A percentile compares a stretch with the other conserved stretches of the same genome.
Evolutionary conservation across 2,113 vertebrate genomes (phyloP).

Genomic region (Castor canadensis): DNA sequence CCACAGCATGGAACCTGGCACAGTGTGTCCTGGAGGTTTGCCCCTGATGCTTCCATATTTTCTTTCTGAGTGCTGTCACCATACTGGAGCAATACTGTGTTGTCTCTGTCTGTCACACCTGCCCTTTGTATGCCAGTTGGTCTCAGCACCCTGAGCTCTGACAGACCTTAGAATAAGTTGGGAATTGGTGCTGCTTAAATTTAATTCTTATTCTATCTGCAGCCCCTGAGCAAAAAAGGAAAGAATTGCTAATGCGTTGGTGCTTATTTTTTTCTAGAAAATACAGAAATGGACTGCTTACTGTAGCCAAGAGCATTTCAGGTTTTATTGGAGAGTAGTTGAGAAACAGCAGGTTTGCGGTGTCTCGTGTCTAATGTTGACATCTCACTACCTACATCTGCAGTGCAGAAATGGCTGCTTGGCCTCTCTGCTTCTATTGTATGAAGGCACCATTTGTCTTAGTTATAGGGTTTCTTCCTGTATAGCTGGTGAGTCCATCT

Average conservation of each 20-base stretch:
- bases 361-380: too few species aligned
- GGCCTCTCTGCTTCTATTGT: too few species aligned
- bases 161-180: too few species aligned
- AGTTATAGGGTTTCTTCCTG: too few species aligned
- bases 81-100: neutral
- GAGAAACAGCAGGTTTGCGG: neutral
- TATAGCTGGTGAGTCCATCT: too few species aligned
- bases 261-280: neutral
- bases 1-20: too few species aligned
- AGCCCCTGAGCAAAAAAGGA: neutral
- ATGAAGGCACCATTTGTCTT: too few species aligned
- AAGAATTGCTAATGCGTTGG: neutral
- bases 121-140: accelerated
- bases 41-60: neutral
- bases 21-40: neutral
- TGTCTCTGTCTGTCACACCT: neutral
- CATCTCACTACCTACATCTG: too few species aligned
- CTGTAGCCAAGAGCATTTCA: neutral
- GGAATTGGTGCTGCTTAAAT: neutral
- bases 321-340: neutral
- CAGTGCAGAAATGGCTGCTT: too few species aligned
- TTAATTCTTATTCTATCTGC: neutral
- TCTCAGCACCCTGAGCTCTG: neutral
- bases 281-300: neutral
- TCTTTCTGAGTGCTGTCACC: neutral